Conservation (phyloP, 2,888 invertebrate genomes). For the Pseudococcus jackbeardsleyi region DNA sequence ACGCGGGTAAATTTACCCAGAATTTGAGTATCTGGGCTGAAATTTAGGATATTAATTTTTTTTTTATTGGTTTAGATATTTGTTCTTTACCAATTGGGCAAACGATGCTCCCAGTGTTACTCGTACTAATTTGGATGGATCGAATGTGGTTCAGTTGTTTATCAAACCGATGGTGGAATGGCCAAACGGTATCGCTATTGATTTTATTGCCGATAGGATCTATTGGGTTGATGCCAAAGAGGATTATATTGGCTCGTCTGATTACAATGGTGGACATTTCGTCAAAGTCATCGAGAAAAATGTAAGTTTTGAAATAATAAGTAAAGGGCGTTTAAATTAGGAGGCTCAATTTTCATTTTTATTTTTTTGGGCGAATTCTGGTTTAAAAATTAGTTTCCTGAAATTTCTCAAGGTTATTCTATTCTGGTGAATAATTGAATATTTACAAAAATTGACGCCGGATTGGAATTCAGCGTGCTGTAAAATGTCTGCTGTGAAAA, state of each 20-base stretch:
- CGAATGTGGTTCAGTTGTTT: constrained; percentile 77
- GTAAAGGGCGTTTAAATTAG: no score
- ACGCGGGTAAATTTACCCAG: constrained; percentile 73
- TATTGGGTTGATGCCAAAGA: constrained; percentile 90
- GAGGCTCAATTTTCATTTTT: no score
- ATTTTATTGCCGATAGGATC: constrained; percentile 83
- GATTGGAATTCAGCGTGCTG: no score
- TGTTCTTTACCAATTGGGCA: constrained; percentile 93
- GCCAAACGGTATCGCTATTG: constrained; percentile 91
- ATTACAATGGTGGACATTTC: constrained; percentile 79
- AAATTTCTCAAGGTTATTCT: no score
- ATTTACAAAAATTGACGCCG: no score
- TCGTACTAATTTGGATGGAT: constrained; percentile 84
- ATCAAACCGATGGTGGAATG: constrained; percentile 79
- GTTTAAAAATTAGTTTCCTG: no score
- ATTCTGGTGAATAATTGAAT: no score
- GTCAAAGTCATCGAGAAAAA: constrained; percentile 78
- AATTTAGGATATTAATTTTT: background rate
- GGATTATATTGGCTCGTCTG: constrained; percentile 84
- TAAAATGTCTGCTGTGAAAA: no score
- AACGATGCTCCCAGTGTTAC: constrained; percentile 82
- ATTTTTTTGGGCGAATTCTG: no score
- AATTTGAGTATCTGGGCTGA: background rate
- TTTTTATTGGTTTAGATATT: constrained; percentile 69
- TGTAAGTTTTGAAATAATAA: constrained; percentile 67